phyloP scores from a whole-genome alignment of 1,140 invertebrate species.

The Calliopsis andreniformis region DNA sequence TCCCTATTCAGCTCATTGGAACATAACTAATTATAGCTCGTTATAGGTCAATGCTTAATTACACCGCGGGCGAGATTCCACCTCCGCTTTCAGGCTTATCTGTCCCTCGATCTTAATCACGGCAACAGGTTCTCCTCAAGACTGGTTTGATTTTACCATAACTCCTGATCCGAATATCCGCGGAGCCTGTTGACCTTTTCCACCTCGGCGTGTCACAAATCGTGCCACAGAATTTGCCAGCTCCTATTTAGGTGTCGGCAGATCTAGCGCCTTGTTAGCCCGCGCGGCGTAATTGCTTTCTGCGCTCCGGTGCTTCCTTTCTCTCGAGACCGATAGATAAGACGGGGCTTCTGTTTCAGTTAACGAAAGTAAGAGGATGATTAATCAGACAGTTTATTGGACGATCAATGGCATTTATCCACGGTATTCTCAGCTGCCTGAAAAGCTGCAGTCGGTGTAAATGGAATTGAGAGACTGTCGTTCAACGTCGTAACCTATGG shows the following conservation, averaged over 20 bases:
- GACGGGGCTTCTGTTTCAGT: conserved; percentile 10
- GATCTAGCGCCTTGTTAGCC: conserved; percentile 7
- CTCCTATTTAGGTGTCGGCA: conserved; percentile 35
- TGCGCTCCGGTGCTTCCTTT: conserved; percentile 9
- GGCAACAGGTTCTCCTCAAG: conserved; percentile 61
- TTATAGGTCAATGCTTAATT: conserved; percentile 80
- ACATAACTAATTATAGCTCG: conserved; percentile 79
- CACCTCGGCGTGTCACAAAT: conserved; percentile 48
- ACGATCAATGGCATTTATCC: neutral
- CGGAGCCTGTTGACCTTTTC: conserved; percentile 51
- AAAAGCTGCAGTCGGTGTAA: too few relatives aligned
- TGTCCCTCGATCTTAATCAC: conserved; percentile 67
- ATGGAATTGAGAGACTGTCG: too few relatives aligned
- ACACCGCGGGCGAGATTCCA: conserved; percentile 72
- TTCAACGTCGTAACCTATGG: too few relatives aligned
- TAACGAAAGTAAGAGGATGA: conserved; percentile 1
- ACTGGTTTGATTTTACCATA: conserved; percentile 62
- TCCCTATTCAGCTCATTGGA: conserved; percentile 72
- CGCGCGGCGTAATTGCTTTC: conserved; percentile 30
- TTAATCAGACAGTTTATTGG: conserved; percentile 12
- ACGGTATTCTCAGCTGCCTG: too few relatives aligned
- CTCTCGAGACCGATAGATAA: neutral
- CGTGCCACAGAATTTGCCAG: conserved; percentile 42
- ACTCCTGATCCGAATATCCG: conserved; percentile 61
- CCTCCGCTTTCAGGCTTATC: conserved; percentile 71